Evolutionary conservation across 2,113 vertebrate genomes (phyloP), one percentile per base, ranked within the genome.

Genomic region (Engystomops pustulosus): DNA sequence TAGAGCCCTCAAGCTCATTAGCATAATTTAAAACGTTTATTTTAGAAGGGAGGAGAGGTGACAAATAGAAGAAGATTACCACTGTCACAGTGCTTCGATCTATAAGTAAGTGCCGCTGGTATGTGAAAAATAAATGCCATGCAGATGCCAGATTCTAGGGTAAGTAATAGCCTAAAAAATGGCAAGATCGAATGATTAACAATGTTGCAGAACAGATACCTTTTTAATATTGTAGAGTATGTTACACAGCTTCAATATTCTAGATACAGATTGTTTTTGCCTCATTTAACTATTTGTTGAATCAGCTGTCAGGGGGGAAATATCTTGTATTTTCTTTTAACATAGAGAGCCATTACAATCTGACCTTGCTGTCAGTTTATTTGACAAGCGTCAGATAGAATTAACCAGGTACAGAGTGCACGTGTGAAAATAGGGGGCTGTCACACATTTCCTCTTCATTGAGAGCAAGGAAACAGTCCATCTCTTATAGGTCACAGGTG

Each of bases 361-460:
- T 67, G 62, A 67, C 32, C 62, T 67, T 36, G 62, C 62, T 67
- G 62, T 67, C 62, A 67, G 62, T 67, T 67, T 36, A 36, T 36
- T 67, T 67, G 62, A 67, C 62, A 67, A 34, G 32, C 20, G 32
- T 67, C 62, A 67, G 1, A 30, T 18, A 36, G 62, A 8, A 67
- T 67, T 67, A 67, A 34, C 62, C 62, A 67, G 62, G 30, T 67
- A 67, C 30, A 36, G 7, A 34, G 32, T 20, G 15, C 62, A 67
- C 17, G 6, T 18, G 62, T 36, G 62, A 67, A 67, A 67, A 67
- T 36, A 67, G 17, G 32, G 62, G 30, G 15, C 15, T 17, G 62
- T 36, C 62, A 36, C 27, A 3, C 27, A 65, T 65, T 34, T 65
- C 60, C 58, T 62, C 12, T 30, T 30, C 23, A 11, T 12, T 25